Evolutionary conservation across 2,888 invertebrate genomes (phyloP).

Genomic region (Tinea trinotella): DNA sequence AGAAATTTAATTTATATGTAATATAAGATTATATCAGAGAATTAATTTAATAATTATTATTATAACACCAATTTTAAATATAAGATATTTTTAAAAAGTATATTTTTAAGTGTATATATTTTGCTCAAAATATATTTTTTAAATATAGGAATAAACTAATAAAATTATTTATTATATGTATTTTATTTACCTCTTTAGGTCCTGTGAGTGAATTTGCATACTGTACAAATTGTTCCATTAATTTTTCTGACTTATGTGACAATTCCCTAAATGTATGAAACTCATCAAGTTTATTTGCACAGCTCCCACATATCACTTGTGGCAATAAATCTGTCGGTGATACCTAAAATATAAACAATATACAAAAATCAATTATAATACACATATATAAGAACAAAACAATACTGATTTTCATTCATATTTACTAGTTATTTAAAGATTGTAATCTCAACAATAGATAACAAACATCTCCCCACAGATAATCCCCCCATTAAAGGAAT

Average conservation of each 20-base stretch:
- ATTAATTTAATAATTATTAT: background rate
- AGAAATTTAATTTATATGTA: constrained; percentile 23
- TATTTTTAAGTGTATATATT: background rate
- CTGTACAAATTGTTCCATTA: constrained; percentile 82
- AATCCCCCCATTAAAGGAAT: constrained; percentile 36
- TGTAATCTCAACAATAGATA: background rate
- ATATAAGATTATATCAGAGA: no score
- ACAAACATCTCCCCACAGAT: background rate
- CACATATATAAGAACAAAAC: no score
- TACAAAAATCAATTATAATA: background rate
- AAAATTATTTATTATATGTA: background rate
- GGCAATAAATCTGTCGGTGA: constrained; percentile 83
- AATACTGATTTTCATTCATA: no score
- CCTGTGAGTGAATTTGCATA: constrained; percentile 79
- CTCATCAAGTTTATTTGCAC: constrained; percentile 82
- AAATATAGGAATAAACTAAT: background rate
- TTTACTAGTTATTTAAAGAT: no score
- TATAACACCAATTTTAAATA: background rate
- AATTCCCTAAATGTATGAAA: constrained; percentile 83
- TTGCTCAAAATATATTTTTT: background rate
- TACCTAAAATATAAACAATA: constrained; percentile 70
- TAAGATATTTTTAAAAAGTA: background rate
- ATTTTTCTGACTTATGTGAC: constrained; percentile 81
- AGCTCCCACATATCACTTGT: constrained; percentile 82
- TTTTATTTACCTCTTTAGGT: constrained; percentile 73